Conservation (phyloP, 1,140 invertebrate species). For the fruit fly (Drosophila melanogaster) region Release_6_plus_ISO1_MT NC_004354.4:14396001-14396500, state of each 20-base stretch:
- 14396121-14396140: slow-evolving; percentile 12
- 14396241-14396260: too few relatives aligned
- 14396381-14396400: too few relatives aligned
- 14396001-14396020: slow-evolving; percentile 33
- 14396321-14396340: too few relatives aligned
- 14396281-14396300: too few relatives aligned
- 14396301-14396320: too few relatives aligned
- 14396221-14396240: too few relatives aligned
- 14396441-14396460: slow-evolving; percentile 53
- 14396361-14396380: too few relatives aligned
- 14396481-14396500: slow-evolving; percentile 57
- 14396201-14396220: too few relatives aligned
- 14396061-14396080: slow-evolving; percentile 51
- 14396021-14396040: slow-evolving; percentile 63
- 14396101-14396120: slow-evolving; percentile 5
- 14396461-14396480: slow-evolving; percentile 21
- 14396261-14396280: too few relatives aligned
- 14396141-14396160: background rate
- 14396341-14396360: too few relatives aligned
- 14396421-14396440: slow-evolving; percentile 1
- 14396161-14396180: too few relatives aligned
- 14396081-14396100: slow-evolving; percentile 12
- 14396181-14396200: too few relatives aligned
- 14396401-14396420: background rate
- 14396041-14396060: slow-evolving; percentile 68